phyloP scores from a whole-genome alignment of 2,113 vertebrate species.

The Ovis canadensis region DNA sequence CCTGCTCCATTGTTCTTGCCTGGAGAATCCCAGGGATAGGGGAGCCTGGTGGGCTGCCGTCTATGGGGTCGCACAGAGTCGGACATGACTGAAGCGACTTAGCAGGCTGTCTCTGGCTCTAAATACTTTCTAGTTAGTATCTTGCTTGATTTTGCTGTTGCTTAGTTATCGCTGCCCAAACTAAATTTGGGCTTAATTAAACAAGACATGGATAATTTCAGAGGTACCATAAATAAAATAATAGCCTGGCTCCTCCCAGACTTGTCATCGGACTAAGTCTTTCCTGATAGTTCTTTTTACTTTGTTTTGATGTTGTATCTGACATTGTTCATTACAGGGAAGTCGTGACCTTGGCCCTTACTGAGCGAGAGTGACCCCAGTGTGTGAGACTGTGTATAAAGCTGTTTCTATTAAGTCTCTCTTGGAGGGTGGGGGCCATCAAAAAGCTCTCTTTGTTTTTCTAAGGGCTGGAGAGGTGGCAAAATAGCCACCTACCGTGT shows the following conservation, averaged over 20 bases:
- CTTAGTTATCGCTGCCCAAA: background rate
- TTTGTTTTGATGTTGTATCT: background rate
- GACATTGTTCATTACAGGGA: background rate
- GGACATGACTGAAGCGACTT: too few species aligned
- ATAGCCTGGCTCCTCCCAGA: background rate
- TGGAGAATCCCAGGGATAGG: too few species aligned
- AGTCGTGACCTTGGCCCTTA: background rate
- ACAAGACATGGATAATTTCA: background rate
- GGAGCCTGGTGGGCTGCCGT: too few species aligned
- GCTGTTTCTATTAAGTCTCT: background rate
- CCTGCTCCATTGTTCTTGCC: too few species aligned
- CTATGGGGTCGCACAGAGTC: too few species aligned
- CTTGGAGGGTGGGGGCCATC: background rate
- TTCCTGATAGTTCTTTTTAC: background rate
- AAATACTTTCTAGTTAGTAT: background rate
- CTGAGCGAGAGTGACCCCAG: accelerated
- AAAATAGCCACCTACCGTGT: background rate
- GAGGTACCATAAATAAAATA: background rate
- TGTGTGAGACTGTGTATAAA: background rate
- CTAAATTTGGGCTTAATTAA: background rate
- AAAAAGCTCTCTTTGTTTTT: background rate
- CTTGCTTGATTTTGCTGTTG: background rate
- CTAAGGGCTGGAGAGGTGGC: background rate
- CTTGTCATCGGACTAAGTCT: background rate
- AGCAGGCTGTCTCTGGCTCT: background rate